These are phyloP conservation scores for Holotrichia oblita DNA, from an alignment of 1,140 invertebrate species.

Conservation along the genomic window DNA sequence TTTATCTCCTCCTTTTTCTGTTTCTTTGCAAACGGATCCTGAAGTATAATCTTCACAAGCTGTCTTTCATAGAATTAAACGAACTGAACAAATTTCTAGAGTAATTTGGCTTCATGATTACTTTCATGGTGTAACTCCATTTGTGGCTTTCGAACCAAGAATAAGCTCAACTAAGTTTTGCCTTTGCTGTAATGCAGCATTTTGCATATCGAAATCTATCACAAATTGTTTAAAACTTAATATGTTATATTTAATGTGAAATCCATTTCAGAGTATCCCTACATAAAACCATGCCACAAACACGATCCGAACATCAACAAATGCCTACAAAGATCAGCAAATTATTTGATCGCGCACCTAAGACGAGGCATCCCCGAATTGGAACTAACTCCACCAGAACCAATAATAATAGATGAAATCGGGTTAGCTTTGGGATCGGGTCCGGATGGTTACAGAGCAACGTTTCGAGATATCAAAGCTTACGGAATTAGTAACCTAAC, in stretches of 20 bases:
- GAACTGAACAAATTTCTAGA: too few species aligned
- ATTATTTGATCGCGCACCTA: conserved; percentile 74
- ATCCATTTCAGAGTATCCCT: conserved; percentile 63
- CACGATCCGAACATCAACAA: conserved; percentile 74
- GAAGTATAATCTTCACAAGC: too few species aligned
- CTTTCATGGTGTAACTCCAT: too few species aligned
- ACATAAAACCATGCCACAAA: conserved; percentile 74
- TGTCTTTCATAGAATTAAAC: too few species aligned
- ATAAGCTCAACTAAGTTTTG: too few species aligned
- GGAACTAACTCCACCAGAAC: conserved; percentile 73
- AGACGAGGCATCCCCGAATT: conserved; percentile 72
- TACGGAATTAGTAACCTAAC: conserved; percentile 80
- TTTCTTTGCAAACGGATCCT: too few species aligned
- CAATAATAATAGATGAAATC: conserved; percentile 80
- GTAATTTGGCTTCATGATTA: too few species aligned
- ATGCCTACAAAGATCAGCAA: conserved; percentile 76
- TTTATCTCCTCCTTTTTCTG: too few species aligned
- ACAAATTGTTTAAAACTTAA: too few species aligned
- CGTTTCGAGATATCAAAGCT: conserved; percentile 80
- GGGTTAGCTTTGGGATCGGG: conserved; percentile 79
- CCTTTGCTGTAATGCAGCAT: too few species aligned
- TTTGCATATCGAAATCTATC: too few species aligned
- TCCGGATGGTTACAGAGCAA: conserved; percentile 79
- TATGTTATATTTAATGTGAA: not conserved
- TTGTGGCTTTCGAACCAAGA: too few species aligned